Percentiles rank a stretch among this genome's conserved stretches.
Conservation (phyloP, 2,113 vertebrate genomes). For the Malurus cyaneus region DNA sequence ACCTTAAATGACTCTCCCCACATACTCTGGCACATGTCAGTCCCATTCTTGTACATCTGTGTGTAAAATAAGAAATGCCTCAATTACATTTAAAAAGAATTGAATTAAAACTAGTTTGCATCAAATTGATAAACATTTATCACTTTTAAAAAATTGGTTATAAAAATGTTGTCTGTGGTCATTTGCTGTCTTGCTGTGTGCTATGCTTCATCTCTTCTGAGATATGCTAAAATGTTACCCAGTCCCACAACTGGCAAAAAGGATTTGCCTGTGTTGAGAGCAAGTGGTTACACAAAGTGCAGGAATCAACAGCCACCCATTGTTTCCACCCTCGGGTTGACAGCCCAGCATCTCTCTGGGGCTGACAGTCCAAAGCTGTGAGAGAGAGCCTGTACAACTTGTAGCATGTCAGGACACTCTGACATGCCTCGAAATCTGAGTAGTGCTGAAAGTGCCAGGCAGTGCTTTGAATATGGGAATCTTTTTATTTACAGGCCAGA, state of each 20-base stretch:
- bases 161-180: neutral
- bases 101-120: neutral
- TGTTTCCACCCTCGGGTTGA: neutral
- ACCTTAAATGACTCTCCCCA: constrained; percentile 72
- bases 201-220: neutral
- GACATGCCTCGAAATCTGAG: neutral
- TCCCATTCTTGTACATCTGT: constrained; percentile 67
- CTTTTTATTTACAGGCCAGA: neutral
- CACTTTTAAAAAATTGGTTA: neutral
- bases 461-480: neutral
- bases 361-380: neutral
- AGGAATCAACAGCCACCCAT: neutral
- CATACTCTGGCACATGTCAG: constrained; percentile 71
- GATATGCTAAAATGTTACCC: neutral
- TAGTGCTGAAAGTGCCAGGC: neutral
- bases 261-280: neutral
- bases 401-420: constrained; percentile 10
- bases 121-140: neutral
- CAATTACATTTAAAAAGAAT: neutral
- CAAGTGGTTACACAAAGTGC: neutral
- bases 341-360: neutral
- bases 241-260: neutral
- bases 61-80: constrained; percentile 1
- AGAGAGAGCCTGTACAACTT: neutral
- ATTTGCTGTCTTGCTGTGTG: neutral